Evolutionary conservation across 2,113 vertebrate species (phyloP).

Genomic region (Cromileptes altivelis): DNA sequence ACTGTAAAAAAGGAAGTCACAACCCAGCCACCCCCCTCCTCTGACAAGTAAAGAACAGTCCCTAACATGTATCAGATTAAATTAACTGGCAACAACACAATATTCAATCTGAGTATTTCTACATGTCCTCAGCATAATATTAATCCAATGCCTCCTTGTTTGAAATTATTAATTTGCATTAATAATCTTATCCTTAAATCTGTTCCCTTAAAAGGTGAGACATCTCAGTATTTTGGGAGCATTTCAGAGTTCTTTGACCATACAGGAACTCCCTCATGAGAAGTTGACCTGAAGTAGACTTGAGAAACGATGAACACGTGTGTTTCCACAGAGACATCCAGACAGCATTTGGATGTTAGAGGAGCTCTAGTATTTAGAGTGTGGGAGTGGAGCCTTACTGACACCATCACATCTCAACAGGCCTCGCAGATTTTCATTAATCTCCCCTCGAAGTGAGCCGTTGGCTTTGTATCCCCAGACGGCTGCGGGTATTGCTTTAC

Average conservation of each 20-base stretch:
- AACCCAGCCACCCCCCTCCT: too few relatives aligned
- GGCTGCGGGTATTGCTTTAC: conserved; percentile 15
- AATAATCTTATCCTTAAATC: neutral
- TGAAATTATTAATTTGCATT: neutral
- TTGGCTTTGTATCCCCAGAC: conserved; percentile 2
- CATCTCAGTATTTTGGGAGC: neutral
- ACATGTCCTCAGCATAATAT: neutral
- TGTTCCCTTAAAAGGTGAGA: neutral
- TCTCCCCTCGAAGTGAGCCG: conserved; percentile 19
- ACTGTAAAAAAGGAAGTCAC: too few relatives aligned
- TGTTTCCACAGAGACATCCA: conserved; percentile 33
- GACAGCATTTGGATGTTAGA: conserved; percentile 12
- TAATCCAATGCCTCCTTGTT: neutral
- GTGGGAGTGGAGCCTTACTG: conserved; percentile 18
- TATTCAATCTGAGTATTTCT: too few relatives aligned
- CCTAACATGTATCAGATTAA: neutral
- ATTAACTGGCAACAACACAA: neutral
- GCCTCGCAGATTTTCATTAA: conserved; percentile 30
- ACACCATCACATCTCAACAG: conserved; percentile 19
- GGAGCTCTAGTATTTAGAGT: neutral
- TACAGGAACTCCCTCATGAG: neutral
- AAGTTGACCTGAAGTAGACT: neutral
- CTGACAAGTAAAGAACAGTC: too few relatives aligned
- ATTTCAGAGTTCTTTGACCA: neutral
- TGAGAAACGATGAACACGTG: neutral